These are phyloP conservation scores for Corythaeola cristata DNA, from an alignment of 2,113 vertebrate genomes.

Conservation along the genomic window DNA sequence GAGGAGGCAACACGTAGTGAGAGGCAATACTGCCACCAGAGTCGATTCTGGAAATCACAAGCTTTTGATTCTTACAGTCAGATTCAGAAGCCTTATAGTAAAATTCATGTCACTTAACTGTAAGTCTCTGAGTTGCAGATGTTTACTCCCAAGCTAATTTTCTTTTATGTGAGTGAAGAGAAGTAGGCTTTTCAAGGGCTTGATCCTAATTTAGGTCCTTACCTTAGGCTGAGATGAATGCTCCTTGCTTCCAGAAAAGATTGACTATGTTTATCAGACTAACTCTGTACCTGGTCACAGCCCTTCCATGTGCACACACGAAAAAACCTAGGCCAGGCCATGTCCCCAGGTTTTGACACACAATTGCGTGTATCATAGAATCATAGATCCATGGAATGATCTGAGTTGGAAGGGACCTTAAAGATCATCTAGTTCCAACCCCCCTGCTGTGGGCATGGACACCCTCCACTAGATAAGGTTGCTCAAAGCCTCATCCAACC, in stretches of 20 bases:
- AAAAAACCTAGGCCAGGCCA: not conserved
- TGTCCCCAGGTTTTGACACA: rapidly evolving
- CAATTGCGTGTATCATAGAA: not conserved
- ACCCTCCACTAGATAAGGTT: too few species aligned
- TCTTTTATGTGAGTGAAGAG: not conserved
- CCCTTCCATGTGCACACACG: not conserved
- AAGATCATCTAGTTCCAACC: too few species aligned
- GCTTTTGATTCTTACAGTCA: not conserved
- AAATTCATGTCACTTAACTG: not conserved
- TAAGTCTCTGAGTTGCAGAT: not conserved
- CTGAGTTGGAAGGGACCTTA: too few species aligned
- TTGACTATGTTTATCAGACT: not conserved
- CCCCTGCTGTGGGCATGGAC: too few species aligned
- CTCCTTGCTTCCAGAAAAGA: not conserved
- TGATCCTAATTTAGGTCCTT: not conserved
- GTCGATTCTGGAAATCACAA: not conserved
- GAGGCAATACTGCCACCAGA: not conserved
- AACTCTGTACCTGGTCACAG: not conserved
- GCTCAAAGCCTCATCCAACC: too few species aligned
- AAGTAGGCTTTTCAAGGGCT: not conserved
- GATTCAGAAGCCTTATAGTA: not conserved
- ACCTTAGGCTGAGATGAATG: not conserved
- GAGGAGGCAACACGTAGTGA: not conserved
- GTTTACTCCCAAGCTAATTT: not conserved
- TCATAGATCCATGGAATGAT: too few species aligned